Base-by-base conservation (phyloP, 92 coral and sea anemone species). In the Desmophyllum pertusum region DNA sequence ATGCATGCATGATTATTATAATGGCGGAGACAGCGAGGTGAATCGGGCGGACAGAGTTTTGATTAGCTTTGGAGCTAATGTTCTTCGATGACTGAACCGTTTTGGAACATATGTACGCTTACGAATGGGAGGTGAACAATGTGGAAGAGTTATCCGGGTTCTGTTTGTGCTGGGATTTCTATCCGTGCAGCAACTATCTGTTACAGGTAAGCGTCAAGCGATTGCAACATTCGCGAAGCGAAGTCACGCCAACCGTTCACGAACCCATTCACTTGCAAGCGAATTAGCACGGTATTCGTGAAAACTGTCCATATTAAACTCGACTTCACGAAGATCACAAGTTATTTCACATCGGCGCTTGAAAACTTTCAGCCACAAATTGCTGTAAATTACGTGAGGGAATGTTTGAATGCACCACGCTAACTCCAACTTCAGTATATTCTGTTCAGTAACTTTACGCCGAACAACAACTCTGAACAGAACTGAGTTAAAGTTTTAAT, bases 171-270 rank as follows among this genome's bases (percentile, higher is more conserved):
- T 82, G 35, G 86, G 70, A 39, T 6, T 82, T 70, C 10, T 82
- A 13, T 73, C 52, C 33, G 18, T 57, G 31, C 57, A 57, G n/a
- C 70, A 73, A 64, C 27, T 73, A 40, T 29, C 55, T 40, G 42
- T 43, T 19, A 55, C 79, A 57, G 86, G 86, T 82, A 73, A 82
- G 86, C 3, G 15, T 29, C 13, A 5, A 35, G 51, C 40, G 50
- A 55, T 57, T 53, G 69, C 31, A 52, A 38, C 69, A 9, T 38
- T 48, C 19, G 6, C 10, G 55, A 3, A 23, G 21, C 45, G 29
- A 40, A 78, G 83, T 79, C 83, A 79, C 83, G 83, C 83, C 43
- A 79, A 33, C 63, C n/a, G n/a, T 30, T 67, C 18, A 43, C 17
- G 42, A 0, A 42, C 19, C 18, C 73, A 17, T 43, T 63, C 7